Evolutionary conservation across 2,113 vertebrate species (phyloP).

Genomic region (Mirza zaza): DNA sequence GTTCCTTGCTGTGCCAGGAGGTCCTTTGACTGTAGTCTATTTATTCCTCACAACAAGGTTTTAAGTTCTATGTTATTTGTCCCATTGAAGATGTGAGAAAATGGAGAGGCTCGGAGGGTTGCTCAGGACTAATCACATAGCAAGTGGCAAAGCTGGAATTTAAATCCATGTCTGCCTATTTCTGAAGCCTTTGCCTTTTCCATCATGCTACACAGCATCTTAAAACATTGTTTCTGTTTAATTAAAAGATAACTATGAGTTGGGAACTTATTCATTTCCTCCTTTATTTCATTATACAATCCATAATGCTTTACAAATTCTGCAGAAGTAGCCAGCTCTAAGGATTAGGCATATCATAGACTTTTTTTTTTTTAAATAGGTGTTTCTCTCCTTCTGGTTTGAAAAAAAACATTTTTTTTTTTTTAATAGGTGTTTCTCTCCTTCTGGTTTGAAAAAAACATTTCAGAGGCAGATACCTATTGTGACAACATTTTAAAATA

Average conservation of each 20-base stretch:
- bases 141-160: not conserved
- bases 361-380: not conserved
- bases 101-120: not conserved
- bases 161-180: not conserved
- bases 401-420: not conserved
- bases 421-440: not conserved
- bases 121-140: not conserved
- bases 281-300: not conserved
- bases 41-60: not conserved
- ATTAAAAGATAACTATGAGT: not conserved
- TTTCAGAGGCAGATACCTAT: not conserved
- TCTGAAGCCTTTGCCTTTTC: not conserved
- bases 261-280: not conserved
- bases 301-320: not conserved
- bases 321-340: not conserved
- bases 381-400: slow-evolving; percentile 33
- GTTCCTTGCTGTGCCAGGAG: not conserved
- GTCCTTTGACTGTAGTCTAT: not conserved
- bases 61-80: not conserved
- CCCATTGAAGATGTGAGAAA: not conserved
- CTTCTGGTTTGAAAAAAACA: not conserved
- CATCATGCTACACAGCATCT: not conserved
- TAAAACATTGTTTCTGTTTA: not conserved
- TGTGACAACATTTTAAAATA: not conserved
- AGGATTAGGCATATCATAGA: not conserved